phyloP scores from a whole-genome alignment of 2,797 vertebrate genomes.

The Sebastes diploproa region DNA sequence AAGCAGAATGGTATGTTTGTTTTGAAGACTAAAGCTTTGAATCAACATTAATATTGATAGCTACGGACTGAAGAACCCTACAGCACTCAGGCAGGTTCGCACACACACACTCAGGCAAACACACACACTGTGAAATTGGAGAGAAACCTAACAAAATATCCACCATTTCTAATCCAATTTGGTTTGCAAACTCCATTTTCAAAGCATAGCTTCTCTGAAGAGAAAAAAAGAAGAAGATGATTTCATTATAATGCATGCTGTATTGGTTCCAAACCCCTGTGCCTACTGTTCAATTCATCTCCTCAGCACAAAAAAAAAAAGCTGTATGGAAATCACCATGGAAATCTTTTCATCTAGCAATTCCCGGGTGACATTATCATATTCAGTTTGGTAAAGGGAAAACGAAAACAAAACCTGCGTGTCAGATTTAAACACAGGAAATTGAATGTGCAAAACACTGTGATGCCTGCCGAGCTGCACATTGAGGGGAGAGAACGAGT shows the following conservation, averaged over 20 bases:
- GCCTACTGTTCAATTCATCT: conserved; percentile 70
- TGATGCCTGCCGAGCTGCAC: conserved; percentile 48
- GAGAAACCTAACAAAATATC: conserved; percentile 68
- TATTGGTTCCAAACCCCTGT: conserved; percentile 61
- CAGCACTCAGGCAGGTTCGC: not conserved
- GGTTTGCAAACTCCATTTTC: conserved; percentile 69
- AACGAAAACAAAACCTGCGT: conserved; percentile 77
- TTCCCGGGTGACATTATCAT: conserved; percentile 74
- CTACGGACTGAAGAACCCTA: conserved; percentile 13
- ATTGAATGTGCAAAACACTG: conserved; percentile 75
- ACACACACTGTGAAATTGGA: conserved; percentile 51
- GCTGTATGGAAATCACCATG: conserved; percentile 54
- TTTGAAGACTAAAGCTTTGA: conserved; percentile 41
- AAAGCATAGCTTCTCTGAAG: conserved; percentile 55
- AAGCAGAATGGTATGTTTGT: conserved; percentile 20
- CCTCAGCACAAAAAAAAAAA: conserved; percentile 38
- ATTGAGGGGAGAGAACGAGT: conserved; percentile 33
- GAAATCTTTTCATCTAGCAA: conserved; percentile 78
- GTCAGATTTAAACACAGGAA: conserved; percentile 79
- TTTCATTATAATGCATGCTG: conserved; percentile 74
- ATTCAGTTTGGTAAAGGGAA: conserved; percentile 71
- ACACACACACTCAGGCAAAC: not conserved
- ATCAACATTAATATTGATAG: conserved; percentile 35
- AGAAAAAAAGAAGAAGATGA: conserved; percentile 48
- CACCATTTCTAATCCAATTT: conserved; percentile 74